These are phyloP conservation scores for Acronicta alni DNA, from an alignment of 2,888 invertebrate genomes.

Conservation along the genomic window DNA sequence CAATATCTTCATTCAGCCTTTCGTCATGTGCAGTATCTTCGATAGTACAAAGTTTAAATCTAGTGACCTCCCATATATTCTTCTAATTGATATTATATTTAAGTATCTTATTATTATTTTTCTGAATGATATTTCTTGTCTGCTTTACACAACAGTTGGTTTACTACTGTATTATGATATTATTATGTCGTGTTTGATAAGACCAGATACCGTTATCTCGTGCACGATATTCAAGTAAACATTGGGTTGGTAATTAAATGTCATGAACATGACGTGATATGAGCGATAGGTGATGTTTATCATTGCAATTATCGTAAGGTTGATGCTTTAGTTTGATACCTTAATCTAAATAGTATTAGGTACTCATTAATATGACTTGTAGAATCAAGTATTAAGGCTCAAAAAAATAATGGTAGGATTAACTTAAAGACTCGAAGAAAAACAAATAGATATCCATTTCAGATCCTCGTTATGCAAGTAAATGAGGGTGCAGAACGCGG, in stretches of 20 bases:
- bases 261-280: slow-evolving; percentile 1
- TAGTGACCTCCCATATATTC: no score
- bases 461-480: no score
- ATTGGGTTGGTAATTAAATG: slow-evolving; percentile 22
- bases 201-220: slow-evolving; percentile 30
- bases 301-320: slow-evolving; percentile 10
- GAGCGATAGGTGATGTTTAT: slow-evolving; percentile 26
- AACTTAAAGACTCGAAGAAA: no score
- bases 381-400: no score
- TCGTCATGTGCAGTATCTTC: no score
- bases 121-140: slow-evolving; percentile 1
- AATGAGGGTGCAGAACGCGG: no score
- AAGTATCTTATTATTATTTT: not conserved
- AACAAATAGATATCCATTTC: no score
- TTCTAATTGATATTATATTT: no score
- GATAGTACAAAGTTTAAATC: no score
- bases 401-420: no score
- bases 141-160: not conserved
- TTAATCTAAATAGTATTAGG: slow-evolving; percentile 10
- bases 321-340: slow-evolving; percentile 12
- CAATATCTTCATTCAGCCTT: no score
- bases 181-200: slow-evolving; percentile 15
- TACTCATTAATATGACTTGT: not conserved
- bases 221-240: slow-evolving; percentile 28
- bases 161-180: slow-evolving; percentile 23